Evolutionary conservation across 1,140 invertebrate species (phyloP), one percentile per base, ranked within the genome.

Genomic region (Macrobrachium nipponense): DNA sequence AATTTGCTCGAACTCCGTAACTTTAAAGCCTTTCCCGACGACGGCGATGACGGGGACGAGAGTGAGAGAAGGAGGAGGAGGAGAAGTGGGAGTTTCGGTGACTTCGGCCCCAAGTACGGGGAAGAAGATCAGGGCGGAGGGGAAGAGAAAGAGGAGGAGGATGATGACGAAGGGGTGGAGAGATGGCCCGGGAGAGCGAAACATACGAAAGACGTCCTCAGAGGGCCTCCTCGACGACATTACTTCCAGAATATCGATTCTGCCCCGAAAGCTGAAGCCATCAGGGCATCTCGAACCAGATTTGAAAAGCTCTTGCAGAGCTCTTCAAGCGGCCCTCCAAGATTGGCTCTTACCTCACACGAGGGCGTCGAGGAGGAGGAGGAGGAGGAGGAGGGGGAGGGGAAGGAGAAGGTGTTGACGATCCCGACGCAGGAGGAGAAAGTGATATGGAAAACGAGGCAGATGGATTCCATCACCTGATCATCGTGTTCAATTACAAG

Each of bases 401-500:
- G 20, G 20, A n/a, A 43, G 68, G 68, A 23, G 23, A 27, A 14
- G 20, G n/a, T 17, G 8, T 0, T 43, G 12, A 12, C n/a, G 12
- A 23, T 43, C 12, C 20, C 68, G 68, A 14, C n/a, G 10, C 17
- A 43, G 68, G 68, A 43, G 68, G 68, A 23, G 23, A 27, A 14
- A n/a, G 3, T 17, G n/a, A 8, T 14, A 17, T 23, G 23, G 12
- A 23, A 14, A 15, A 14, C 68, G 68, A 27, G 23, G 1, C 14
- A 43, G 68, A 43, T 51, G 51, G 51, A 6, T 51, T 51, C 73
- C 36, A 27, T 11, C 70, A 70, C 12, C 59, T 76, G 20, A 44
- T 86, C 17, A 66, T 86, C 15, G 5, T 72, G 6, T 51, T 80
- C 23, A 85, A 88, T 70, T 88, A 88, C 44, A 78, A 27, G 8